phyloP scores from a whole-genome alignment of 2,797 vertebrate genomes.

The Huso huso region DNA sequence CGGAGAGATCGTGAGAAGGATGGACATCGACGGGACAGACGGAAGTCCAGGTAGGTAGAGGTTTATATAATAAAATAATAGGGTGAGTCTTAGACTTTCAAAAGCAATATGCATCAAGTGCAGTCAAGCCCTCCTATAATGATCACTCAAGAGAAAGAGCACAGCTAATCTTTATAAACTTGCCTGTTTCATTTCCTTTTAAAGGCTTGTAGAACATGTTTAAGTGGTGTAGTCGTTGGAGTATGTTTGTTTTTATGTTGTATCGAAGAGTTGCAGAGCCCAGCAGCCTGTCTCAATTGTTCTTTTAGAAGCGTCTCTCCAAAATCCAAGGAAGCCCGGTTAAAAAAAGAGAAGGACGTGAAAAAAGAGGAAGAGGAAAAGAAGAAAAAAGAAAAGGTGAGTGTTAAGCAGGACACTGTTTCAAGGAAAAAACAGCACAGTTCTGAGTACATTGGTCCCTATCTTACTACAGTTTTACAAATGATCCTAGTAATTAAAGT shows the following conservation, averaged over 20 bases:
- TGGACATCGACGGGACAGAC: slow-evolving; percentile 59
- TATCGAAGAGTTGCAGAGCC: too few relatives aligned
- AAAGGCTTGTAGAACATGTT: slow-evolving; percentile 1
- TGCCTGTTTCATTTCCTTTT: not conserved
- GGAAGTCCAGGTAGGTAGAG: slow-evolving; percentile 65
- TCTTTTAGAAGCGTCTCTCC: slow-evolving; percentile 71
- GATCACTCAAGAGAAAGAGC: not conserved
- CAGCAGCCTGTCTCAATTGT: too few relatives aligned
- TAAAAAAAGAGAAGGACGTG: slow-evolving; percentile 75
- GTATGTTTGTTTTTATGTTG: not conserved
- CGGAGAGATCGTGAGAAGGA: slow-evolving; percentile 69
- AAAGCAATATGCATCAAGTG: too few relatives aligned
- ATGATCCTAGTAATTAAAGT: too few relatives aligned
- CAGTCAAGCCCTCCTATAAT: slow-evolving; percentile 16
- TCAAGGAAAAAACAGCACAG: not conserved
- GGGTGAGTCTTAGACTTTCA: not conserved
- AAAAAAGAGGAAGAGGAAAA: slow-evolving; percentile 75
- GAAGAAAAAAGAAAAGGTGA: slow-evolving; percentile 85
- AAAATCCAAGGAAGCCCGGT: slow-evolving; percentile 70
- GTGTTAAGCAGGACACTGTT: not conserved
- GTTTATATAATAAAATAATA: not conserved
- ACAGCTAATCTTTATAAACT: not conserved
- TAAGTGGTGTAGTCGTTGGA: not conserved
- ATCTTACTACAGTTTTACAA: not conserved
- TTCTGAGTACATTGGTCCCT: not conserved